Percentiles rank a stretch among this genome's conserved stretches.
phyloP scores from a whole-genome alignment of 2,797 vertebrate genomes.

The Artibeus jamaicensis region DNA sequence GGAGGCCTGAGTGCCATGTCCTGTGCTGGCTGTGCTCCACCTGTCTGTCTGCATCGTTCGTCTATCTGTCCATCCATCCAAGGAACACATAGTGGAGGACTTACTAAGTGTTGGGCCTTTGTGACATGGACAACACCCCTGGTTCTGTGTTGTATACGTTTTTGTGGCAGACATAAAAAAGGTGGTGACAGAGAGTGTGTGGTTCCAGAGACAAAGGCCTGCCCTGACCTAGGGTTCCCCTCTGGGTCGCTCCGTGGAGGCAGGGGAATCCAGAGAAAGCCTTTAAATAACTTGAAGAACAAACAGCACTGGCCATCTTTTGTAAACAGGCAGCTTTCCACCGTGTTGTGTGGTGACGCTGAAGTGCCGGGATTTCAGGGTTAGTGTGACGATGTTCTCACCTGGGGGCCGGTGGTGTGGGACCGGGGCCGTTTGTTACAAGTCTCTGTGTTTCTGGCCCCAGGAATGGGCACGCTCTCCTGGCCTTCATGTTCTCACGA shows the following conservation, averaged over 20 bases:
- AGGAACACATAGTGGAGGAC: not conserved
- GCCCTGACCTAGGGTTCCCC: not conserved
- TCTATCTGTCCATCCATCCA: not conserved
- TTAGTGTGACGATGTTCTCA: fast-evolving
- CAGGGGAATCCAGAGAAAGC: not conserved
- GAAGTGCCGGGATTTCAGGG: not conserved
- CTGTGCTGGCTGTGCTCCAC: not conserved
- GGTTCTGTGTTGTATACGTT: not conserved
- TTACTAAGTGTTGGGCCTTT: not conserved
- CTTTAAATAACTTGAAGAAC: not conserved
- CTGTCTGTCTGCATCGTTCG: not conserved
- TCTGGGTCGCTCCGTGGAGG: not conserved
- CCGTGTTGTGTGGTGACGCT: fast-evolving
- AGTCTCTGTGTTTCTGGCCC: conserved; percentile 17
- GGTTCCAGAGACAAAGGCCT: not conserved
- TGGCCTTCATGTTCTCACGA: conserved; percentile 98
- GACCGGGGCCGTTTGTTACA: not conserved
- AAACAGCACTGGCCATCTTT: not conserved
- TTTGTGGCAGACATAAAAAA: not conserved
- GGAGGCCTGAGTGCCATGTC: not conserved
- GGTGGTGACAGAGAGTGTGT: not conserved
- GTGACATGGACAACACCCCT: not conserved
- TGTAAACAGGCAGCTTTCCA: not conserved
- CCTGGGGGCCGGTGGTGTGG: not conserved
- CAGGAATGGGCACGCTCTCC: conserved; percentile 95